Evolutionary conservation across 2,797 vertebrate species (phyloP), one percentile per base, ranked within the genome.

Genomic region (Lacerta viridis): DNA sequence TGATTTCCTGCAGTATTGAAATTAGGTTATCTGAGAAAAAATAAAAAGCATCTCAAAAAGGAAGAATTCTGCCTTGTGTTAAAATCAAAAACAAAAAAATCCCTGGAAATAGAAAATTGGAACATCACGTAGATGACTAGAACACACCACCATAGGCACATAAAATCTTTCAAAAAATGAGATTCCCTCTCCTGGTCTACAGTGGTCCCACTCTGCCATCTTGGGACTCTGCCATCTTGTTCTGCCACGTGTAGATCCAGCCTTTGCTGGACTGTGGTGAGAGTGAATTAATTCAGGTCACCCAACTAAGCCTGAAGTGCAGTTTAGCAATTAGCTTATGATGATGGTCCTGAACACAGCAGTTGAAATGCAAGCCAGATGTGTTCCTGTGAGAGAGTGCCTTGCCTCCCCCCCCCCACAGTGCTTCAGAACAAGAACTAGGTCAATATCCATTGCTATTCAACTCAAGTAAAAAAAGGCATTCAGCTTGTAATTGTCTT

Each of bases 381-480:
- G 27, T 41, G 20, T 79, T 50, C 9, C 59, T 77, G 55, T 41
- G 29, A 64, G 17, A 66, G 39, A 64, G 10, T 15, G 29, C 23
- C 20, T 29, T 78, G 29, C 61, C 27, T 18, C 72, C 15, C 8
- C 46, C 41, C 75, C 13, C n/a, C 9, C 41, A 4, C 13, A n/a
- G 18, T n/a, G n/a, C 68, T 79, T 50, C 61, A 79, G 64, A 50
- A 41, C n/a, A 41, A 69, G 66, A 86, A 86, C 33, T 86, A 86
- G 85, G 85, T 86, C 85, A 86, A 80, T 86, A 55, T 68, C 77
- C 66, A 80, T 86, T 86, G 66, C 85, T 86, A 86, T 86, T 86
- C 85, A 86, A 59, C 33, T 80, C 85, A 86, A 79, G 77, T 39
- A 86, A 86, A 80, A n/a, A 80, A 68, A 80, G 33, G 33, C 85